Base-by-base conservation (phyloP, 2,888 invertebrate species). In the Drosophila birchii region DNA sequence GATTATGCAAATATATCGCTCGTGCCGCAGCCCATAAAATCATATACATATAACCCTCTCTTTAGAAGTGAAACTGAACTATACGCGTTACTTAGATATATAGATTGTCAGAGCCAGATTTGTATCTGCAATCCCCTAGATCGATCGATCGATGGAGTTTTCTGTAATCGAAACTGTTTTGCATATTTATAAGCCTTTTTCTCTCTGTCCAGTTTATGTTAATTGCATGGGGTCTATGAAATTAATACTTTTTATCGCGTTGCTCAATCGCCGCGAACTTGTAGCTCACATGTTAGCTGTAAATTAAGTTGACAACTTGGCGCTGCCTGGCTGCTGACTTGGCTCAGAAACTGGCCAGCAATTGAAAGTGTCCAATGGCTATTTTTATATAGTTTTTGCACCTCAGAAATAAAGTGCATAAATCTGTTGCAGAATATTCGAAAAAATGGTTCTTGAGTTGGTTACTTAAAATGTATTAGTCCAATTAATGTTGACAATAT, bases 271-370 rank as follows among this genome's bases (percentile, higher is more conserved):
- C 79, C 64, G 85, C 80, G 81, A 86, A 87, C 87, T 87, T 86
- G 86, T 87, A 87, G 83, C 85, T 86, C 81, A 85, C 84, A 81
- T 86, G 86, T 86, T 83, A 85, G 86, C 83, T 86, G 86, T 86
- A 86, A 86, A 86, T 87, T 86, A 86, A 86, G 86, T 86, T 86
- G 86, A 87, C 86, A 86, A 86, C 86, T 87, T 73, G 81, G 59
- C 78, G 80, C 83, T 86, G 85, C 83, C 81, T 86, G 82, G 85
- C 83, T 78, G 78, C 82, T 80, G 80, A 78, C 81, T 68, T 68
- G 76, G 54, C 66, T 54, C 32, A 26, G 12, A 61, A 66, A 56
- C 72, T 60, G 47, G 29, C 47, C 16, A 60, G 62, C 66, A 61
- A 61, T 61, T 66, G 49, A 61, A 66, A 66, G 64, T 66, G 61